Conservation (phyloP, 2,113 vertebrate species). For the Lampris incognitus region DNA sequence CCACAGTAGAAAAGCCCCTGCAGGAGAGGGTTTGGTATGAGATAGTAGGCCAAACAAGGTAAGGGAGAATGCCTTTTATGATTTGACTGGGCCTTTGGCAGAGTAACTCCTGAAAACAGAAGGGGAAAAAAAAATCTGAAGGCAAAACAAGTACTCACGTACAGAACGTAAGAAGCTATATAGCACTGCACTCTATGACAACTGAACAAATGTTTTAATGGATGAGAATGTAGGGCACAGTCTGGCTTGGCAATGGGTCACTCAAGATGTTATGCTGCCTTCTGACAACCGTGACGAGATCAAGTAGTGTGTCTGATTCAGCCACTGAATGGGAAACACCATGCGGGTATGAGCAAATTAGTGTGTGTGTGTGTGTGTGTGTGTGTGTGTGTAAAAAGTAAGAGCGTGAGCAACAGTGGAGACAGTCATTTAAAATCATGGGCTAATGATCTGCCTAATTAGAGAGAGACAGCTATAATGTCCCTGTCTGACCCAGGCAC, state of each 20-base stretch:
- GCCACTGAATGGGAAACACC: constrained; percentile 32
- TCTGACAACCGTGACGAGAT: constrained; percentile 29
- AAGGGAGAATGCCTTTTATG: constrained; percentile 9
- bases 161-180: too few species aligned
- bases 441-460: constrained; percentile 33
- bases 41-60: constrained; percentile 3
- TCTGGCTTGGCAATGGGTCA: constrained; percentile 1
- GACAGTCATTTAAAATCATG: constrained; percentile 37
- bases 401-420: constrained; percentile 4
- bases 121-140: not conserved
- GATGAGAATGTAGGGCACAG: constrained; percentile 28
- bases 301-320: constrained; percentile 35
- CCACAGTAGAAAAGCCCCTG: constrained; percentile 8
- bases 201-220: constrained; percentile 18
- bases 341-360: not conserved
- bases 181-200: constrained; percentile 25
- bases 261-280: constrained; percentile 32
- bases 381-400: constrained; percentile 1
- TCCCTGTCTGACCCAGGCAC: constrained; percentile 4
- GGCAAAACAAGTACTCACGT: constrained; percentile 3
- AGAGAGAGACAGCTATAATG: constrained; percentile 23
- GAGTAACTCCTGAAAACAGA: not conserved
- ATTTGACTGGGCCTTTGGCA: constrained; percentile 10
- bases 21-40: constrained; percentile 15
- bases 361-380: not conserved